These are phyloP conservation scores for Drosophila nasuta DNA, from an alignment of 1,140 invertebrate genomes.

Conservation along the genomic window DNA sequence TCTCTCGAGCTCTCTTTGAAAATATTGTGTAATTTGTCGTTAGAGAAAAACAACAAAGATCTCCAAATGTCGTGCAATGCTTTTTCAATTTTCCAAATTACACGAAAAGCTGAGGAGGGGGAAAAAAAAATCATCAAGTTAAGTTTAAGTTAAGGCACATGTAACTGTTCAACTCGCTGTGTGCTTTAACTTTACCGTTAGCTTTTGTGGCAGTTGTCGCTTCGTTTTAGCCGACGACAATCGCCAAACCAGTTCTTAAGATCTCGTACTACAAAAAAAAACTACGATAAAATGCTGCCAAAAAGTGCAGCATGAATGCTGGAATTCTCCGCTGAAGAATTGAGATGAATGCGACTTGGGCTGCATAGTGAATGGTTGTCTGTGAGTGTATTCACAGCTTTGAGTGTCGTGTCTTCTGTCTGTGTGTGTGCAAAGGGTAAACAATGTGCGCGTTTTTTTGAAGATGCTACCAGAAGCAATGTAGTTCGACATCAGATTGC, in stretches of 20 bases:
- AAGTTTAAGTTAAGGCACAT: not conserved
- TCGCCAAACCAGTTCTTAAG: constrained; percentile 61
- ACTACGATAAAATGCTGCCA: constrained; percentile 24
- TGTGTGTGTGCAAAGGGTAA: constrained; percentile 39
- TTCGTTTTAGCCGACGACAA: constrained; percentile 22
- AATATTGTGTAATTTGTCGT: constrained; percentile 62
- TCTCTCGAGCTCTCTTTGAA: not conserved
- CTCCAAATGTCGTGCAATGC: constrained; percentile 66
- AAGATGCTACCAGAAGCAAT: constrained; percentile 25
- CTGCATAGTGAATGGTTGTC: not conserved
- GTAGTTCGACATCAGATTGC: constrained; percentile 44
- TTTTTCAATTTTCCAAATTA: constrained; percentile 75
- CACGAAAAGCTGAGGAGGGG: constrained; percentile 68
- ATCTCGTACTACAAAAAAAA: not conserved
- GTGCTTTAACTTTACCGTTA: constrained; percentile 43
- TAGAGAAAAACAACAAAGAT: constrained; percentile 18
- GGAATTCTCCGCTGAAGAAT: constrained; percentile 25
- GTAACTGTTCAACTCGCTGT: constrained; percentile 8
- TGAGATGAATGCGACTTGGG: not conserved
- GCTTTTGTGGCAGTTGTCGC: constrained; percentile 17
- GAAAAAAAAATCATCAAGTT: constrained; percentile 26
- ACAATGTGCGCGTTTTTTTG: constrained; percentile 9
- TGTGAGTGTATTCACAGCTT: not conserved
- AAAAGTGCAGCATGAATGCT: constrained; percentile 47
- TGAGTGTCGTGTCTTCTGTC: constrained; percentile 1